Base-by-base conservation (phyloP, 2,888 invertebrate genomes). In the Perdita meconis region DNA sequence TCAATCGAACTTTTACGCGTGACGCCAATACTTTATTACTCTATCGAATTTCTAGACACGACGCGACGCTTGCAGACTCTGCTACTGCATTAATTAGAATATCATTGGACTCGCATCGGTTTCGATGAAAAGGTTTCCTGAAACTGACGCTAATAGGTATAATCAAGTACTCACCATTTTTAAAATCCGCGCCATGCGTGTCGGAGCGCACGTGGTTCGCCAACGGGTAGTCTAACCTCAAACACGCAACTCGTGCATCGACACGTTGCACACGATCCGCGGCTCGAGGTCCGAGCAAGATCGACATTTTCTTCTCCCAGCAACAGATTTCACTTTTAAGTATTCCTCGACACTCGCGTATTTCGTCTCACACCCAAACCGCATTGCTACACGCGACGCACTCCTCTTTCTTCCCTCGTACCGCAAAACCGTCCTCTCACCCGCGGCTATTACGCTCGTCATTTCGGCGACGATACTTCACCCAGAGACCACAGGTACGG, bases 141-240 rank as follows among this genome's bases (percentile, higher is more conserved):
- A 30, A 30, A 4, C 6, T 6, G 30, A 30, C 2, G 2, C 6
- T 2, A 30, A 30, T 30, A 30, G 30, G 30, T 30, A 30, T 30
- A 2, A 30, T 30, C 30, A 30, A 30, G 16, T 38, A 82, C 79
- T 78, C 34, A 82, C 74, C 70, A 36, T 26, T 50, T 74, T 74
- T 50, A 56, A 80, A 79, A 13, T 55, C 30, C 59, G 50, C 64
- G 69, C 69, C 51, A 53, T 44, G 26, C n/a, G 38, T 24, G 22
- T 12, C 12, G 38, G 24, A 16, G n/a, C 30, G 65, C 57, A 74
- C 53, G 70, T 70, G 81, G 44, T 67, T 36, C 64, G 26, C 22
- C 24, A 47, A 56, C 44, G 55, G 19, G 34, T 47, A 38, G 36
- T 56, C 64, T 78, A 78, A 71, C 77, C 77, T 78, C 64, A 47